phyloP scores from a whole-genome alignment of 2,888 invertebrate genomes.

The Himalopsyche tibetana region DNA sequence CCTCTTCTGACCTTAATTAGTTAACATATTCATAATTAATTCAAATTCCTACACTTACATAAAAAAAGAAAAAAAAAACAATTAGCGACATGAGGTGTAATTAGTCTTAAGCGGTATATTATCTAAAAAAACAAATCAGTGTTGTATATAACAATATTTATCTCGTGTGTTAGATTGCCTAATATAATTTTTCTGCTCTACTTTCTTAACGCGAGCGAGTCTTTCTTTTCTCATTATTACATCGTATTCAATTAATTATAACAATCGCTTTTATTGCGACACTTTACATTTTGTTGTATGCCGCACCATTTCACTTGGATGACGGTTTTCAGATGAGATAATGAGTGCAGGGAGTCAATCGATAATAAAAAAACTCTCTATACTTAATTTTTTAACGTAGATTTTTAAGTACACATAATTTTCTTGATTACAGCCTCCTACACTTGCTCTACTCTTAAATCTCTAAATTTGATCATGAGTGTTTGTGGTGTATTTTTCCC shows the following conservation, averaged over 20 bases:
- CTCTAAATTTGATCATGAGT: too few species aligned
- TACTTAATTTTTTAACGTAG: too few species aligned
- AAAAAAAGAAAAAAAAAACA: neutral
- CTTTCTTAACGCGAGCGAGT: slow-evolving; percentile 1
- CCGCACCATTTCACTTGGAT: neutral
- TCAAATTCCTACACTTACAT: neutral
- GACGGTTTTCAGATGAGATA: neutral
- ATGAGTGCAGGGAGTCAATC: neutral
- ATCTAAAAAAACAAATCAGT: neutral
- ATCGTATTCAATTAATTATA: slow-evolving; percentile 17
- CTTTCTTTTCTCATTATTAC: slow-evolving; percentile 38
- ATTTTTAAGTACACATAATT: too few species aligned
- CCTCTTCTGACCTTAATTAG: too few species aligned
- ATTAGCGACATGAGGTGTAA: neutral
- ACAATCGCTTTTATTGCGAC: slow-evolving; percentile 2
- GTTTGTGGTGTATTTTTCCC: too few species aligned
- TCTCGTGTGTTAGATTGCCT: slow-evolving; percentile 10
- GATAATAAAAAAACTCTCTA: too few species aligned
- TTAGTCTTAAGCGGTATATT: neutral
- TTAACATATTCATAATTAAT: too few species aligned
- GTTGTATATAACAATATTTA: neutral
- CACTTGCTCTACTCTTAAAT: too few species aligned
- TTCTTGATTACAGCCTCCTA: too few species aligned
- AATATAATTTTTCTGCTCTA: slow-evolving; percentile 39
- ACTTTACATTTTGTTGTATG: neutral